Percentiles rank a stretch among this genome's conserved stretches.
These are phyloP conservation scores for Trichoplusia ni DNA, from an alignment of 1,140 invertebrate genomes.

Conservation along the genomic window DNA sequence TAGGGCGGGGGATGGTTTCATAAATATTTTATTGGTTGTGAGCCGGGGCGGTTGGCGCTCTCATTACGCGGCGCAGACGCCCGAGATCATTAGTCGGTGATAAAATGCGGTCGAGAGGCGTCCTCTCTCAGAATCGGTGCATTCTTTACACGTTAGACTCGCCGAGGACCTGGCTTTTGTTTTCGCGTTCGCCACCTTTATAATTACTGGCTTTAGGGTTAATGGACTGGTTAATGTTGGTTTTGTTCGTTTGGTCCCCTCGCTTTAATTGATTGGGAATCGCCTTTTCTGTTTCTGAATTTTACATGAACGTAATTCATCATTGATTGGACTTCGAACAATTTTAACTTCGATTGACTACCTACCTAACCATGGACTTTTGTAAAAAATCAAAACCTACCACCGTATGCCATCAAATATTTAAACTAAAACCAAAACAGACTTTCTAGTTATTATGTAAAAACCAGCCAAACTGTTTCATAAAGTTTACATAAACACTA, in stretches of 20 bases:
- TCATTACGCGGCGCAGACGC: slow-evolving; percentile 58
- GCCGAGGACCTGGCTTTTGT: slow-evolving; percentile 37
- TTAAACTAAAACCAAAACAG: too few relatives aligned
- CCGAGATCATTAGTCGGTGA: slow-evolving; percentile 69
- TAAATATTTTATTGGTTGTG: slow-evolving; percentile 76
- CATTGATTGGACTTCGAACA: too few relatives aligned
- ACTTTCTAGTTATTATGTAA: too few relatives aligned
- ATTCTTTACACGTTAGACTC: slow-evolving; percentile 44
- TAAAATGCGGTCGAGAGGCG: slow-evolving; percentile 58
- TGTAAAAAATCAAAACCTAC: too few relatives aligned
- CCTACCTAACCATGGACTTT: too few relatives aligned
- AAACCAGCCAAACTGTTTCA: too few relatives aligned
- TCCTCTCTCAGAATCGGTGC: slow-evolving; percentile 46
- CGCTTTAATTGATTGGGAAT: slow-evolving; percentile 31
- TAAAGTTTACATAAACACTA: too few relatives aligned
- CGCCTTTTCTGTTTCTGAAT: neutral
- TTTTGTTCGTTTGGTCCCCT: slow-evolving; percentile 33
- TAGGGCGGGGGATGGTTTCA: slow-evolving; percentile 63
- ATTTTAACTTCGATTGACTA: too few relatives aligned
- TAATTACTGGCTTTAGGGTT: slow-evolving; percentile 39
- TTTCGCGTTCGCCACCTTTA: slow-evolving; percentile 35
- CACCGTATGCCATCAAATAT: too few relatives aligned
- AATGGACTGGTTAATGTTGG: slow-evolving; percentile 38
- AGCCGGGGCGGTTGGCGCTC: slow-evolving; percentile 48
- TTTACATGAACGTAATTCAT: slow-evolving; percentile 6